Conservation (phyloP, 2,797 vertebrate genomes). For the Oreochromis mossambicus region DNA sequence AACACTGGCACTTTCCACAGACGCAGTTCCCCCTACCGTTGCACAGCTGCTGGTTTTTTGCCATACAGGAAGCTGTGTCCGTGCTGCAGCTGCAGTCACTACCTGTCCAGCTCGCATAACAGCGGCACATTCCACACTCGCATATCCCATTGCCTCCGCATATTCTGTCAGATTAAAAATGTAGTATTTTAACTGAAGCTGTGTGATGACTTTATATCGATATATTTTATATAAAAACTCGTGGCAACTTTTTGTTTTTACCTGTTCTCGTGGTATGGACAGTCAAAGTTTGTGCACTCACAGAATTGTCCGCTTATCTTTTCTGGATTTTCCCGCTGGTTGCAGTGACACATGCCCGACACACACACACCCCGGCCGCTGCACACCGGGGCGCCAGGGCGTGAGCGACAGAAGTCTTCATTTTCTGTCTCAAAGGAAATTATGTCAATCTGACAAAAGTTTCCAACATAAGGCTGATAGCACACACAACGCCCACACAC, state of each 20-base stretch:
- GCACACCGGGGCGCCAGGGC: slow-evolving; percentile 6
- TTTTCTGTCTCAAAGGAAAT: background rate
- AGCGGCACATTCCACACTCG: slow-evolving; percentile 25
- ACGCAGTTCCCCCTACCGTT: background rate
- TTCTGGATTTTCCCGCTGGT: background rate
- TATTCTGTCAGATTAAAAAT: slow-evolving; percentile 19
- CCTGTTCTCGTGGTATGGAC: background rate
- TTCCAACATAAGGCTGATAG: background rate
- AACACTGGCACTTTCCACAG: slow-evolving; percentile 40
- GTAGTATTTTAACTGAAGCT: background rate
- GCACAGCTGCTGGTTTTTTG: slow-evolving; percentile 35
- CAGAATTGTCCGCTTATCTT: slow-evolving; percentile 18
- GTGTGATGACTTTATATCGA: background rate
- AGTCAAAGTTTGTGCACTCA: slow-evolving; percentile 58
- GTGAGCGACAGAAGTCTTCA: background rate
- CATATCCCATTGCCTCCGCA: slow-evolving; percentile 53
- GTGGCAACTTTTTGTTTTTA: background rate
- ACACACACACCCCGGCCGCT: slow-evolving; percentile 29
- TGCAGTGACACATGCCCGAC: slow-evolving; percentile 29
- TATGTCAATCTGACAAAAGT: background rate
- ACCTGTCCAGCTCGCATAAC: slow-evolving; percentile 16
- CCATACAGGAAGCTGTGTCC: slow-evolving; percentile 9
- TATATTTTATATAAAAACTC: background rate
- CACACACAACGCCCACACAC: slow-evolving; percentile 45
- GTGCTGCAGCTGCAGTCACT: slow-evolving; percentile 40